Base-by-base conservation (phyloP, 1,140 invertebrate genomes). In the Plectus sambesii region DNA sequence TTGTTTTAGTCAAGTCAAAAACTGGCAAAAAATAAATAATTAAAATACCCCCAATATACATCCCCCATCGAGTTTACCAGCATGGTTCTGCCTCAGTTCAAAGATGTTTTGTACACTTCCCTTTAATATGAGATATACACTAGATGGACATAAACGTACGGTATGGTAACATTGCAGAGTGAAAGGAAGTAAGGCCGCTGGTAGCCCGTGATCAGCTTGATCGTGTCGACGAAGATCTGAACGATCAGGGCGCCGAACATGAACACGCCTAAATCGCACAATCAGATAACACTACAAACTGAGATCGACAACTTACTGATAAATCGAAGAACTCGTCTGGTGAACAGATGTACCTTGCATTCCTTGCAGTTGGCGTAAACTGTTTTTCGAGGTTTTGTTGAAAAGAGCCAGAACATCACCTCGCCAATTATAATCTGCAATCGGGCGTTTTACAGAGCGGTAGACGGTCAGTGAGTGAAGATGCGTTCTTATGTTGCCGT, bases 341-440 rank as follows among this genome's bases (percentile, higher is more conserved):
- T 62, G 49, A 67, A 69, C 27, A 67, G 49, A 48, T 68, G 55
- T 35, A 67, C 53, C 42, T 58, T 54, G 42, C 63, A 68, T 50
- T 68, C 62, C 24, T 51, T 55, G 38, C 62, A 66, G 24, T 38
- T 68, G 8, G 64, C 63, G 37, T 57, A 60, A 23, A 64, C 55
- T 4, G 55, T 63, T 49, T 69, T 67, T 22, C 64, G 42, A 5
- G 64, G 64, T 43, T 67, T 67, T 29, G 64, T 66, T 17, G 66
- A 69, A 47, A 67, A 67, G 9, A 67, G 42, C 64, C 64, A 67
- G 49, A 67, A 67, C 61, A 67, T 67, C 4, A 68, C 42, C 49
- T 67, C 64, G 47, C 64, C 64, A 29, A 67, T 59, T 25, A 69
- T 52, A 8, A 67, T 69, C 63, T 66, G 27, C 23, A 64, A 64